A percentile compares a stretch with the other conserved stretches of the same genome.
Evolutionary conservation across 1,140 invertebrate genomes (phyloP).

Genomic region (Tribolium madens): DNA sequence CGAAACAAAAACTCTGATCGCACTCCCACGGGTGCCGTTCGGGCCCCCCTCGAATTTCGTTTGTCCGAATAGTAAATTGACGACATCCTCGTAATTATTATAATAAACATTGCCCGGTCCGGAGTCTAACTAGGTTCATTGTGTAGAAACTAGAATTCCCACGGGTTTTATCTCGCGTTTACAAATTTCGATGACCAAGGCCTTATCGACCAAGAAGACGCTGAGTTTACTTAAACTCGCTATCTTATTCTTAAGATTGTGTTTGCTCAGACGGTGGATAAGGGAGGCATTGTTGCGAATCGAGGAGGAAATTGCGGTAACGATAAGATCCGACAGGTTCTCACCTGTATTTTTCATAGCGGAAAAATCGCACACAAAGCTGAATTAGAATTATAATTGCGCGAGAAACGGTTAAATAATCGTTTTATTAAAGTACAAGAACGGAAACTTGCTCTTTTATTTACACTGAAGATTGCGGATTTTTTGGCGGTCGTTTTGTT

Average conservation of each 20-base stretch:
- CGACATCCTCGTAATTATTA: constrained; percentile 37
- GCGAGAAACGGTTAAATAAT: neutral
- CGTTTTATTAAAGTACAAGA: neutral
- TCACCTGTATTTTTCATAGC: neutral
- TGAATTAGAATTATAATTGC: constrained; percentile 4
- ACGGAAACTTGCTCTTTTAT: constrained; percentile 4
- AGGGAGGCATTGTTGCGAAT: neutral
- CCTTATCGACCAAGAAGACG: neutral
- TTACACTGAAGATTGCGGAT: neutral
- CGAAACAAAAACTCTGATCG: constrained; percentile 5
- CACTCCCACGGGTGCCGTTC: constrained; percentile 39
- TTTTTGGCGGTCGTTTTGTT: neutral
- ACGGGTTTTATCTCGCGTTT: constrained; percentile 14
- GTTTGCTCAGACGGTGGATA: constrained; percentile 5
- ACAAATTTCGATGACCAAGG: constrained; percentile 28
- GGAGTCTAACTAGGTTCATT: constrained; percentile 32
- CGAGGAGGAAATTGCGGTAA: constrained; percentile 12
- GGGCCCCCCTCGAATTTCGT: constrained; percentile 6
- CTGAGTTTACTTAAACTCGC: constrained; percentile 11
- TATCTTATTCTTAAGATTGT: constrained; percentile 17
- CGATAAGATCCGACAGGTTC: constrained; percentile 28
- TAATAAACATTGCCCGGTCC: constrained; percentile 12
- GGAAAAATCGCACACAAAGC: neutral
- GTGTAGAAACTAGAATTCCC: constrained; percentile 8
- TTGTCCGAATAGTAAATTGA: constrained; percentile 4